These are phyloP conservation scores for Crotalus tigris DNA, from an alignment of 2,113 vertebrate species.

Conservation along the genomic window DNA sequence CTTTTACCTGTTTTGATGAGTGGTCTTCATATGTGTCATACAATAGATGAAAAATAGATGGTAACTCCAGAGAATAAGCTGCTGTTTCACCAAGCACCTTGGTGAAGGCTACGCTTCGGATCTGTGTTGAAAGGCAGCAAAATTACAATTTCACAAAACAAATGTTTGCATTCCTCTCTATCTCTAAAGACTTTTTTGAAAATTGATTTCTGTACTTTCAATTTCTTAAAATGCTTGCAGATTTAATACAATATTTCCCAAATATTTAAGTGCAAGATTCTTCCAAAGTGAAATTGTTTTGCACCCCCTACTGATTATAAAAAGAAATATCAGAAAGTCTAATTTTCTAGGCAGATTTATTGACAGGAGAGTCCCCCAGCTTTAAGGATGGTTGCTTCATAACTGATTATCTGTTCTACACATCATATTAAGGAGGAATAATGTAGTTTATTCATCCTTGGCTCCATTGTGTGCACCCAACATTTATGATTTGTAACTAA, in stretches of 20 bases:
- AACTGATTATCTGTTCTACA: neutral
- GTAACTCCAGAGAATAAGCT: neutral
- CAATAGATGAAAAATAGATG: neutral
- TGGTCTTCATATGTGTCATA: neutral
- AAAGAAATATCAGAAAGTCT: rapidly evolving
- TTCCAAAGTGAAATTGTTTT: neutral
- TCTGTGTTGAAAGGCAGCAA: neutral
- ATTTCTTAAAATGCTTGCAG: neutral
- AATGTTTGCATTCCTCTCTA: neutral
- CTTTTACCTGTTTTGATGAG: neutral
- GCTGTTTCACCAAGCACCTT: neutral
- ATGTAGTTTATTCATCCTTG: neutral
- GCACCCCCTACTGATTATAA: slow-evolving; percentile 39
- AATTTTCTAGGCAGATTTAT: neutral
- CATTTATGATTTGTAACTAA: neutral
- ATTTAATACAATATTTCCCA: neutral
- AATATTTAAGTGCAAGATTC: neutral
- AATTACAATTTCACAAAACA: neutral
- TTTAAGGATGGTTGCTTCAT: neutral
- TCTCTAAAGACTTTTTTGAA: neutral
- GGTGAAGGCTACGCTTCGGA: neutral
- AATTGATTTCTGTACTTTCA: neutral
- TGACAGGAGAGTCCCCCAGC: neutral
- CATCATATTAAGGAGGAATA: neutral
- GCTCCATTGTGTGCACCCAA: neutral